Percentiles rank a stretch among this genome's conserved stretches.
Conservation (phyloP, 2,113 vertebrate genomes). For the Manacus vitellinus region DNA sequence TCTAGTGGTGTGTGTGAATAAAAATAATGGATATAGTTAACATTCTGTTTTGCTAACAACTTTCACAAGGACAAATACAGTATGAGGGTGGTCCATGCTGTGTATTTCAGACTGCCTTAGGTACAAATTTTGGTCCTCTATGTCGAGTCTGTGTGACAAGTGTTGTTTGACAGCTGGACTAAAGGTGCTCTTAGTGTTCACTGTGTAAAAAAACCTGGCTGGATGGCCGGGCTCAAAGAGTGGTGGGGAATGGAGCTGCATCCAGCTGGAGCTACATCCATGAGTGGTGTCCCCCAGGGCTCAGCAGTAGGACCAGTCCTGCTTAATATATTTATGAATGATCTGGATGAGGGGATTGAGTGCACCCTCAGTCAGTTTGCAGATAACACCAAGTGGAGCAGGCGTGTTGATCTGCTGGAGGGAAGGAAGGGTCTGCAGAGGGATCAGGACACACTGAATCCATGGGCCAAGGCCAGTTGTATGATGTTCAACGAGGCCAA, state of each 20-base stretch:
- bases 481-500: background rate
- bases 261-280: background rate
- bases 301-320: background rate
- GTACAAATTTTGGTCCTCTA: background rate
- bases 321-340: background rate
- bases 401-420: background rate
- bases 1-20: background rate
- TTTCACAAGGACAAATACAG: background rate
- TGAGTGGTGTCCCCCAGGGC: background rate
- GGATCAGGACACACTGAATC: background rate
- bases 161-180: background rate
- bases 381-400: background rate
- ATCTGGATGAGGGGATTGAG: background rate
- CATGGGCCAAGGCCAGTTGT: background rate
- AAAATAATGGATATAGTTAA: background rate
- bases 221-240: background rate
- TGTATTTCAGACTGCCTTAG: background rate
- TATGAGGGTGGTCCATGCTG: background rate
- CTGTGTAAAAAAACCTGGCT: background rate
- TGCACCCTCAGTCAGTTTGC: background rate
- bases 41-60: background rate
- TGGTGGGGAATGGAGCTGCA: background rate
- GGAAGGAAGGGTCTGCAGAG: background rate
- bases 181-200: fast-evolving
- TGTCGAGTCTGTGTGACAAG: background rate